phyloP scores from a whole-genome alignment of 2,113 vertebrate species.

The Gallinago media region DNA sequence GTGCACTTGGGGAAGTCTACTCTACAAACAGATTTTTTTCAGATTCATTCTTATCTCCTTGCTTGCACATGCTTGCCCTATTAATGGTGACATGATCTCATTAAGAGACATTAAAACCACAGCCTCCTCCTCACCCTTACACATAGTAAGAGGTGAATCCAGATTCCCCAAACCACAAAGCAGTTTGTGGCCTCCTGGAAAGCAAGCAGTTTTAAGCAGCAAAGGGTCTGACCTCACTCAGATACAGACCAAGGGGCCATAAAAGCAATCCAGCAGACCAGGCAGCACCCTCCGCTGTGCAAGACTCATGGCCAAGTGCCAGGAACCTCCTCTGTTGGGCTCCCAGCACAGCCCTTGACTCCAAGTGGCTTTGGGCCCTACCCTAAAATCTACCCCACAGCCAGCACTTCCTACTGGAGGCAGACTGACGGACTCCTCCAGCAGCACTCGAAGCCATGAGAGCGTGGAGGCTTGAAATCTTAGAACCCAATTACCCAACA shows the following conservation, averaged over 20 bases:
- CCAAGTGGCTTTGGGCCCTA: neutral
- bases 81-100: neutral
- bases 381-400: neutral
- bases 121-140: neutral
- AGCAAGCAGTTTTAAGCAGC: neutral
- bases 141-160: neutral
- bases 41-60: neutral
- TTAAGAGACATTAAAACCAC: neutral
- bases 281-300: neutral
- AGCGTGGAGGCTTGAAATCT: accelerated
- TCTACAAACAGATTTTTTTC: neutral
- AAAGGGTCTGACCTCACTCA: neutral
- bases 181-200: neutral
- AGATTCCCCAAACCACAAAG: neutral
- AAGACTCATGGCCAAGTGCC: neutral
- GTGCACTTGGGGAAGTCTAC: neutral
- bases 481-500: neutral
- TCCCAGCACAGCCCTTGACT: neutral
- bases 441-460: neutral
- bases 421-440: neutral
- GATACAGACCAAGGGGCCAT: neutral
- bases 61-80: neutral
- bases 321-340: neutral
- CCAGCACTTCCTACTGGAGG: neutral
- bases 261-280: neutral